Evolutionary conservation across 92 coral and sea anemone genomes (phyloP), one percentile per base, ranked within the genome.

Genomic region (Phenganax stokvisi): DNA sequence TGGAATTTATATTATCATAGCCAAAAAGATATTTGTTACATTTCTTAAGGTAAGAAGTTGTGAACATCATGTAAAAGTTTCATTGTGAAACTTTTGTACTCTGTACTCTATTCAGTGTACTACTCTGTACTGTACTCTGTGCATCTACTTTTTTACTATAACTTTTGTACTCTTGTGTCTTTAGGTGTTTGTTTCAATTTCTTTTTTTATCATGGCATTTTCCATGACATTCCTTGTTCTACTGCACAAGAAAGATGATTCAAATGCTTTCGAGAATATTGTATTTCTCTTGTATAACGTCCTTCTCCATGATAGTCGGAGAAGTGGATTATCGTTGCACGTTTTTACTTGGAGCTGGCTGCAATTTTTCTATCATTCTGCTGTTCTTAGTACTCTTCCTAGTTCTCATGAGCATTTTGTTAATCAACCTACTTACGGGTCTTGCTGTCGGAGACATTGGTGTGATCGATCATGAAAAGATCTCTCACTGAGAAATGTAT

Each of bases 341-440:
- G 15, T 61, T 78, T 64, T 57, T 62, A 6, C 51, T 0, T 7
- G 8, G 25, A 20, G 25, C 25, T 20, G 37, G 58, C 72, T 0
- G 7, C 58, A 37, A 62, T 51, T 61, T 61, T 13, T 72, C 27
- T 7, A 0, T 72, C 25, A 72, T 54, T 10, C 56, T 72, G 27
- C 8, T 62, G 9, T 61, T 78, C 30, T 9, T 61, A 31, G 80
- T 58, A 28, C 31, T 76, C 51, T 76, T 31, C 54, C 51, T 76
- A 12, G n/a, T 58, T 57, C 54, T 76, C 51, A 78, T 78, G 82
- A 78, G 71, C 52, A 78, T 78, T 52, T 55, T 78, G 15, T 52
- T 78, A 29, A 78, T 78, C 72, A 78, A 78, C 82, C 82, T 78
- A 44, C 82, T 78, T 31, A 78, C 82, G 16, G 82, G 72, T 78